These are phyloP conservation scores for Digitonthophagus gazella DNA, from an alignment of 2,888 invertebrate species.

Conservation along the genomic window DNA sequence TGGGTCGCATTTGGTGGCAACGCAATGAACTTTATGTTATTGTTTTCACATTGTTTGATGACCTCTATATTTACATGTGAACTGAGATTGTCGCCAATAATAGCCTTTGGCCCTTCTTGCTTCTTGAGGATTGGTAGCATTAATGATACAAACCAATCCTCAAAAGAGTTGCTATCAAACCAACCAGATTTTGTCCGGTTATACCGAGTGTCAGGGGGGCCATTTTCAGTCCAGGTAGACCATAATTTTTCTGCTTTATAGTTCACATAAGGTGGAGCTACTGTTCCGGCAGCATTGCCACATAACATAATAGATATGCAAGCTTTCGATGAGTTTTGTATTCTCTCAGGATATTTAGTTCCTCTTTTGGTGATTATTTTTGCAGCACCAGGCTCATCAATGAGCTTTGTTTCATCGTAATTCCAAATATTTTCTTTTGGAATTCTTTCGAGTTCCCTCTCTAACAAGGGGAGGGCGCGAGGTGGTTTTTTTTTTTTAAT, in stretches of 20 bases:
- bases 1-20: constrained; percentile 21
- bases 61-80: constrained; percentile 31
- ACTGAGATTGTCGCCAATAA: constrained; percentile 31
- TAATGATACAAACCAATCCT: constrained; percentile 33
- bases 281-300: background rate
- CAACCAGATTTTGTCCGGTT: constrained; percentile 30
- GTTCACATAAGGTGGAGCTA: background rate
- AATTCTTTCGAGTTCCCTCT: background rate
- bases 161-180: constrained; percentile 34
- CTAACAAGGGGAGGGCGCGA: too few relatives aligned
- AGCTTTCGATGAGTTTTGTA: background rate
- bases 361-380: background rate
- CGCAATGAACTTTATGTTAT: constrained; percentile 27
- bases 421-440: background rate
- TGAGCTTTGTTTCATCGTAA: background rate
- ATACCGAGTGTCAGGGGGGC: constrained; percentile 2
- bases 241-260: background rate
- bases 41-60: constrained; percentile 20
- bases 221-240: constrained; percentile 1
- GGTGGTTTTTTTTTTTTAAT: too few relatives aligned
- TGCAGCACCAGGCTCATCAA: background rate
- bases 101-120: constrained; percentile 29
- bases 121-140: constrained; percentile 31
- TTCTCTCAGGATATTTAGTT: background rate
- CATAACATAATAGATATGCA: background rate